A percentile compares a stretch with the other conserved stretches of the same genome.
phyloP scores from a whole-genome alignment of 1,140 invertebrate species.

The Bicyclus anynana region DNA sequence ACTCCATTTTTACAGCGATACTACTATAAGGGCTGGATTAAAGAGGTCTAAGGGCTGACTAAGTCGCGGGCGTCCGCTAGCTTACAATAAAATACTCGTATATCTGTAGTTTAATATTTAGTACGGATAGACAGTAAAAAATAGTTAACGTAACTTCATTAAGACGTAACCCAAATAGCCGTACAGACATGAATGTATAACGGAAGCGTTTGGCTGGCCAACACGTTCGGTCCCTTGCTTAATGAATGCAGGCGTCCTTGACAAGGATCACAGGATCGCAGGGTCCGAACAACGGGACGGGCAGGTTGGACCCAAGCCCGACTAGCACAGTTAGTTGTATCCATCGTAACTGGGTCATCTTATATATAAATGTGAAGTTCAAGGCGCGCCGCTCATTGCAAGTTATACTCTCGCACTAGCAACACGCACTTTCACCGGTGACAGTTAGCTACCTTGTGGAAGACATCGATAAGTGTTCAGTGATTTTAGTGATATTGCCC shows the following conservation, averaged over 20 bases:
- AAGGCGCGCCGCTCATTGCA: constrained; percentile 70
- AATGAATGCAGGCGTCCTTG: constrained; percentile 42
- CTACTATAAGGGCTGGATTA: too few species aligned
- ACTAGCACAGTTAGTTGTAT: constrained; percentile 64
- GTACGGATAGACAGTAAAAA: too few species aligned
- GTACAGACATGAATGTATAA: too few species aligned
- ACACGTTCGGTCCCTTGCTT: not conserved
- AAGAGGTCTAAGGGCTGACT: too few species aligned
- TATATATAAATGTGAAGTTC: constrained; percentile 74
- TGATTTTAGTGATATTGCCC: constrained; percentile 60
- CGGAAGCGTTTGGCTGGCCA: too few species aligned
- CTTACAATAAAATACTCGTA: too few species aligned
- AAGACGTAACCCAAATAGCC: too few species aligned
- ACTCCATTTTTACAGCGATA: too few species aligned
- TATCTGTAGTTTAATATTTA: too few species aligned
- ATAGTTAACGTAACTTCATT: too few species aligned
- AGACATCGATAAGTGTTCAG: constrained; percentile 63
- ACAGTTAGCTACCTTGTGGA: constrained; percentile 53
- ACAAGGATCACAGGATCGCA: constrained; percentile 42
- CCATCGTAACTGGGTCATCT: constrained; percentile 67
- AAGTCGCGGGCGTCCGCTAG: too few species aligned
- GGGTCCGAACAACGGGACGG: constrained; percentile 51
- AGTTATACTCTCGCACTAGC: constrained; percentile 63
- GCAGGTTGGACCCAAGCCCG: constrained; percentile 54
- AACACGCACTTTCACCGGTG: constrained; percentile 72